A percentile compares a stretch with the other conserved stretches of the same genome.
Evolutionary conservation across 2,113 vertebrate species (phyloP).

Genomic region (Ochotona curzoniae): DNA sequence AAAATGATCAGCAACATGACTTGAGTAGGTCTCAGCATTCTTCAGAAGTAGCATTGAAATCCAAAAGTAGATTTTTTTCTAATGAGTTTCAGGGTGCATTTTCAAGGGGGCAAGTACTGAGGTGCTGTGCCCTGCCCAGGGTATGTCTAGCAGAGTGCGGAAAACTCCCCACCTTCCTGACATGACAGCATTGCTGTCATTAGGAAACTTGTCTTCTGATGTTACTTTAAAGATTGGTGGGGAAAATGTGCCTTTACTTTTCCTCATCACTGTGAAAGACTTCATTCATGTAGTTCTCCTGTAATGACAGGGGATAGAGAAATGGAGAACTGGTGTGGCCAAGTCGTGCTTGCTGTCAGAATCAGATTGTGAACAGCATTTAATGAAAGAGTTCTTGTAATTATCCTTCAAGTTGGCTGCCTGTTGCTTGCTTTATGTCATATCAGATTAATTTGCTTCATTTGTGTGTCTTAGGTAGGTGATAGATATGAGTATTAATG

Average conservation of each 20-base stretch:
- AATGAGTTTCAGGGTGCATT: not conserved
- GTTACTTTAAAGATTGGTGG: slow-evolving; percentile 15
- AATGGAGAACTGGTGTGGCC: not conserved
- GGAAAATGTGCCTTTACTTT: slow-evolving; percentile 9
- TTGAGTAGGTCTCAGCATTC: not conserved
- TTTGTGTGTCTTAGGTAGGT: not conserved
- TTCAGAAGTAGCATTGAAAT: not conserved
- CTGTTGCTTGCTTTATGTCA: slow-evolving; percentile 2
- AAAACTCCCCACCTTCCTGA: not conserved
- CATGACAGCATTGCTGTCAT: not conserved
- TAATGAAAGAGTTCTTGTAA: slow-evolving; percentile 5
- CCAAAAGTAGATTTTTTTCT: not conserved
- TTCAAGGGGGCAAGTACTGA: not conserved
- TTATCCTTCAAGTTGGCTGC: not conserved
- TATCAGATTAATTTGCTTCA: not conserved
- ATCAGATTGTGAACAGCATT: slow-evolving; percentile 32
- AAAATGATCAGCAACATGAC: not conserved
- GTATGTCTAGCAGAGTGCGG: not conserved
- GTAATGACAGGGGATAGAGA: not conserved
- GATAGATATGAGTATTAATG: not conserved
- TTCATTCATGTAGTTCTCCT: not conserved
- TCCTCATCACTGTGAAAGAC: not conserved
- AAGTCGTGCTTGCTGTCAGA: not conserved
- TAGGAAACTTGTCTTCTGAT: not conserved
- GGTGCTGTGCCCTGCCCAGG: not conserved